Base-by-base conservation (phyloP, 2,888 invertebrate species). In the Ormyrus nitidulus region DNA sequence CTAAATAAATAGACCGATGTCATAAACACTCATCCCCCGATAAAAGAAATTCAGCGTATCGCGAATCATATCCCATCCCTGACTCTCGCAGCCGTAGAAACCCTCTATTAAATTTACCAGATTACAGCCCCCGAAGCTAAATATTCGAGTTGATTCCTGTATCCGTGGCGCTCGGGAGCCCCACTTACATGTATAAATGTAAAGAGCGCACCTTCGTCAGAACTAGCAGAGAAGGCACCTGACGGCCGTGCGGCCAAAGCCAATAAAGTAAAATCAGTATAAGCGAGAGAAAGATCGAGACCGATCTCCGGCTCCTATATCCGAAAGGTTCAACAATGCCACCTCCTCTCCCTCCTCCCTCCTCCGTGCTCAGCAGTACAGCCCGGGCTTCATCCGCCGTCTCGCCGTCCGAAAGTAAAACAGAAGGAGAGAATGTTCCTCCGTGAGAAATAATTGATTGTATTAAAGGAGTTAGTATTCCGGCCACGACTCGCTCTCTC, bases 381-480 rank as follows among this genome's bases (percentile, higher is more conserved):
- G 64, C 56, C 56, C 34, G 2, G 34, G 3, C 34, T 65, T 73
- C 64, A 56, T 54, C 46, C 74, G 62, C 34, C 44, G 48, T 19
- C 44, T 51, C 53, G 58, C 44, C 46, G 34, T 65, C 58, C 49
- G 85, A 84, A 88, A 88, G 87, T 88, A 87, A 88, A 88, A 88
- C 86, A 87, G 86, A 87, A 88, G 87, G 87, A 79, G 73, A 84
- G 85, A 86, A 85, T 85, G 87, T 85, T 87, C 86, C 59, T 54
- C 51, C 86, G 85, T 84, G 87, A 86, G 87, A 87, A 89, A 89
- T 89, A 89, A 89, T 89, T 89, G 88, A 89, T 90, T 89, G 88
- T 88, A 88, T 89, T 89, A 89, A 87, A 85, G 83, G 87, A 89
- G 88, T 89, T 89, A 86, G 89, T 89, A 89, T 89, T 89, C 89